A percentile compares a stretch with the other conserved stretches of the same genome.
Conservation (phyloP, 2,113 vertebrate genomes). For the Larimichthys crocea region DNA sequence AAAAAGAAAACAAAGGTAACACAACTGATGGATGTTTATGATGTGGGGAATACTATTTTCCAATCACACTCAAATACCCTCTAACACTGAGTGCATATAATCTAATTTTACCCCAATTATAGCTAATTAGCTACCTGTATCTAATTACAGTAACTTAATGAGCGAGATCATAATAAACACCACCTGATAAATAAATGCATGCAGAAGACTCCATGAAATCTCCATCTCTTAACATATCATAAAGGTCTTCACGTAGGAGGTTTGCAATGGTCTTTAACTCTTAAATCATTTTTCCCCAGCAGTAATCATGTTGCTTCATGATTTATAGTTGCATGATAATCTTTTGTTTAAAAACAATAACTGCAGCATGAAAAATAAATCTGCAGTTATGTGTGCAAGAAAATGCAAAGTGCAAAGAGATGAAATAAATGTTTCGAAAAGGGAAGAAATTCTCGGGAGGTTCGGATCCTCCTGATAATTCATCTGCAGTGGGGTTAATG, state of each 20-base stretch:
- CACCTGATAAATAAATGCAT: background rate
- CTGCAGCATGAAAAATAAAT: background rate
- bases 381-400: background rate
- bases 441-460: background rate
- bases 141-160: background rate
- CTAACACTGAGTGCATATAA: background rate
- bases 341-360: background rate
- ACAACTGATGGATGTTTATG: background rate
- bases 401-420: background rate
- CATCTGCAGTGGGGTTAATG: background rate
- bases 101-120: background rate
- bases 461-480: background rate
- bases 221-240: background rate
- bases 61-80: background rate
- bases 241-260: background rate
- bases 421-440: background rate
- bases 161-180: background rate
- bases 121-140: background rate
- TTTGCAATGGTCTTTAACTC: background rate
- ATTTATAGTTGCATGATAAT: background rate
- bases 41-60: background rate
- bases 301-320: background rate
- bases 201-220: background rate
- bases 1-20: background rate
- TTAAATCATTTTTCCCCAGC: background rate